Evolutionary conservation across 2,888 invertebrate genomes (phyloP), one percentile per base, ranked within the genome.

Genomic region (Monochamus alternatus): DNA sequence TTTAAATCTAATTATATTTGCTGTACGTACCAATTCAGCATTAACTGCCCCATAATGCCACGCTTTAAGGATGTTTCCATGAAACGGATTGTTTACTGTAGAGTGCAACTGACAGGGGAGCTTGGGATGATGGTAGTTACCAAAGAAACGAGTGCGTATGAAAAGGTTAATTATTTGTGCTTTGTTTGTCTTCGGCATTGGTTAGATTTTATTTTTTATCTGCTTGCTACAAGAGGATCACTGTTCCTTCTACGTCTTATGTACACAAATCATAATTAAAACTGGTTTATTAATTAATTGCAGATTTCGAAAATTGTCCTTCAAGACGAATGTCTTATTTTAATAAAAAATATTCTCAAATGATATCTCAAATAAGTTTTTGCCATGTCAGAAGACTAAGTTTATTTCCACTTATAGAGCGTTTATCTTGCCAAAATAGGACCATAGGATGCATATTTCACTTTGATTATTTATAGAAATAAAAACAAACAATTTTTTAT

Each of bases 1-100:
- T 64, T 64, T 47, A 47, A 22, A 64, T 44, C 47, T 64, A 47
- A 64, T 64, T 47, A 64, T 64, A 47, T 64, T 64, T 47, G 64
- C 44, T 12, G 14, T 44, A 43, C 30, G 30, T 30, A 30, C 38
- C 31, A 38, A 62, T 12, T n/a, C 44, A 64, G 22, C 64, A 10
- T 47, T 47, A 64, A 47, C 64, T 64, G 47, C 64, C 14, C 64
- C 44, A 64, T 64, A 44, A 64, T 64, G n/a, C 44, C 14, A 32
- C 32, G 52, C 51, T 66, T 66, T 51, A 66, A 52, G 38, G 30
- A 66, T 52, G 30, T 66, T 66, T 32, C 30, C 52, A 52, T 32
- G 52, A 14, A 66, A 52, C 30, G 30, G 58, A 63, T 38, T 38
- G 63, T 38, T 63, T 63, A 14, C 10, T 38, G 43, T 14, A 22